Conservation (phyloP, 2,888 invertebrate species). For the Sarcophaga caerulescens region DNA sequence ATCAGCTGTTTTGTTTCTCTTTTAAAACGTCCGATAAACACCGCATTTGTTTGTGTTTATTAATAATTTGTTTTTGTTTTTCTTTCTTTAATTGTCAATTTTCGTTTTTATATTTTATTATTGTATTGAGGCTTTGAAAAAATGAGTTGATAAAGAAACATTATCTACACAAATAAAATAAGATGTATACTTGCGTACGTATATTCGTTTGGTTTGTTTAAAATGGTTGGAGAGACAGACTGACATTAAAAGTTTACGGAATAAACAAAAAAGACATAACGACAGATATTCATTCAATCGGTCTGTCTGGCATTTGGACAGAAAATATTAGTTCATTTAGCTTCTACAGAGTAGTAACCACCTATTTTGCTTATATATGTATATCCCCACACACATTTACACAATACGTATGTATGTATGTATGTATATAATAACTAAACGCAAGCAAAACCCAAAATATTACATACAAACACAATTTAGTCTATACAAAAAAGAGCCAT, state of each 20-base stretch:
- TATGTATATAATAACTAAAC: neutral
- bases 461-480: slow-evolving; percentile 24
- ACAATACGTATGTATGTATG: no score
- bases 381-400: no score
- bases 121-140: no score
- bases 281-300: neutral
- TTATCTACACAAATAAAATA: no score
- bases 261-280: slow-evolving; percentile 4
- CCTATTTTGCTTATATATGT: no score
- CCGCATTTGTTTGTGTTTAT: neutral
- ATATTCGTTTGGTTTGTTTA: neutral
- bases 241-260: slow-evolving; percentile 8
- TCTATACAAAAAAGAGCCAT: slow-evolving; percentile 16
- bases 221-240: neutral
- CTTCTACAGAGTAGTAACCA: slow-evolving; percentile 29
- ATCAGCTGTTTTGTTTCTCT: slow-evolving; percentile 20
- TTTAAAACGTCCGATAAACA: slow-evolving; percentile 4
- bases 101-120: no score
- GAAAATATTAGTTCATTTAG: slow-evolving; percentile 44
- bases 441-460: neutral
- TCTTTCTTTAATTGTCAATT: no score
- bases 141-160: no score
- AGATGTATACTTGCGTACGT: no score
- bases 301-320: slow-evolving; percentile 20
- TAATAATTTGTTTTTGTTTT: no score